phyloP scores from a whole-genome alignment of 2,888 invertebrate genomes.

The Apomyelois bistriatella region DNA sequence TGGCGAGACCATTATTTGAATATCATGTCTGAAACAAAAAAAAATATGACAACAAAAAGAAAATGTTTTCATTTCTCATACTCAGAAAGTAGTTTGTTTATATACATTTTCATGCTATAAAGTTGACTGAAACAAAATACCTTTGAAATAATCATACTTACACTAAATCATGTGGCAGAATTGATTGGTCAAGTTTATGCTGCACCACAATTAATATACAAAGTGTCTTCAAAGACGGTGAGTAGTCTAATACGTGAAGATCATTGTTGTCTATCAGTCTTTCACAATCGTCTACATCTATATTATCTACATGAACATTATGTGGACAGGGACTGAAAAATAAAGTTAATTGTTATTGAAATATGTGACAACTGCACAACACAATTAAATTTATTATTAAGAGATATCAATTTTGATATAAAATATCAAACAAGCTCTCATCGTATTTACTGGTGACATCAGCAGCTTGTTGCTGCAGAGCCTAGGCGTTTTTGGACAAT shows the following conservation, averaged over 20 bases:
- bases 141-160: conserved; percentile 55
- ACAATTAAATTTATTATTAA: no score
- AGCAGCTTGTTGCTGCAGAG: no score
- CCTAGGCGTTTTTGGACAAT: no score
- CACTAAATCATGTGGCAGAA: conserved; percentile 83
- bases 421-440: no score
- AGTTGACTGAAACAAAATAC: background rate
- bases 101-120: no score
- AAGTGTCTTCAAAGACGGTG: conserved; percentile 86
- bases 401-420: no score
- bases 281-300: conserved; percentile 51
- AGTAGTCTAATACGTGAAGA: conserved; percentile 89
- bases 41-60: background rate
- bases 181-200: conserved; percentile 81
- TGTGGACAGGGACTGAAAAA: conserved; percentile 48
- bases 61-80: no score
- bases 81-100: no score
- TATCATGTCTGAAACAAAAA: conserved; percentile 79
- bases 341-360: conserved; percentile 2
- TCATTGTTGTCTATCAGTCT: conserved; percentile 90
- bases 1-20: conserved; percentile 84
- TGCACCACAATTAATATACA: conserved; percentile 84
- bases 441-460: no score
- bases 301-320: conserved; percentile 24
- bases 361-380: no score